phyloP scores from a whole-genome alignment of 35 echinoderm and acorn worm genomes.

The Ophioderma brevispina region DNA sequence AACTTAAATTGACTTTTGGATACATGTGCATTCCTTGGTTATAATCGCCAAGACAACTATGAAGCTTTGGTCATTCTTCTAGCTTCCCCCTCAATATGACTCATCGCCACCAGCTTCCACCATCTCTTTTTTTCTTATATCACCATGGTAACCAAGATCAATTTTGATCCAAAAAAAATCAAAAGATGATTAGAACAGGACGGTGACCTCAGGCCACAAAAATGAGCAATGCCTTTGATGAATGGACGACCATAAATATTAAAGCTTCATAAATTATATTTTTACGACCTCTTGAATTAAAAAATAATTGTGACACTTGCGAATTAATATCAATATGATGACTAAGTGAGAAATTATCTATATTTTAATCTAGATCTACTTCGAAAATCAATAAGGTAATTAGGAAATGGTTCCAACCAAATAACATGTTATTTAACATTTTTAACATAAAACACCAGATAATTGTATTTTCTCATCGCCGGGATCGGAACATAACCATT shows the following conservation, averaged over 20 bases:
- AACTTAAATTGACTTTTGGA: too few species aligned
- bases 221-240: neutral
- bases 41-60: too few species aligned
- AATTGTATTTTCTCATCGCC: too few species aligned
- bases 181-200: neutral
- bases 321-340: neutral
- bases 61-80: too few species aligned
- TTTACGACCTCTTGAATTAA: neutral
- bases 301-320: neutral
- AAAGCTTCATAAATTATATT: neutral
- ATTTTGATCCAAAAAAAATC: too few species aligned
- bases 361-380: neutral
- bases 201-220: neutral
- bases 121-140: neutral
- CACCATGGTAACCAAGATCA: neutral
- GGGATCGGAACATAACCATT: too few species aligned
- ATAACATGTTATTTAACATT: too few species aligned
- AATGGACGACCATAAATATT: neutral
- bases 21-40: too few species aligned
- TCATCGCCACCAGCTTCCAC: neutral
- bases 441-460: too few species aligned
- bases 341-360: neutral
- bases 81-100: neutral
- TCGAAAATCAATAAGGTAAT: neutral
- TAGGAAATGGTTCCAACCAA: too few species aligned